These are phyloP conservation scores for Peromyscus aztecus DNA, from an alignment of 2,797 vertebrate species.

Conservation along the genomic window DNA sequence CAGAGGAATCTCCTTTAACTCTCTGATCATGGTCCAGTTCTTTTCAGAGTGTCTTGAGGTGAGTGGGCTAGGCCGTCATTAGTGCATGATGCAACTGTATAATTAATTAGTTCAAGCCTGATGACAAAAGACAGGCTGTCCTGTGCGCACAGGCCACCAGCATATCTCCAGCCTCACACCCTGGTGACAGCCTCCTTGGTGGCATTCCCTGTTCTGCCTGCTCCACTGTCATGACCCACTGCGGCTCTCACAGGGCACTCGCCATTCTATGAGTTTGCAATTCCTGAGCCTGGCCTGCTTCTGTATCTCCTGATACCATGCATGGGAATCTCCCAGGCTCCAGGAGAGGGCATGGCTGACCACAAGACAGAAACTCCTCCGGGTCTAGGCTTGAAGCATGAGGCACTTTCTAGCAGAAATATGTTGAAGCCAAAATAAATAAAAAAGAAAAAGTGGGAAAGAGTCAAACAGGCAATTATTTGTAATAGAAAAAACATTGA, in stretches of 20 bases:
- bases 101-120: neutral
- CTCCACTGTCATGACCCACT: accelerated
- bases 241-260: accelerated
- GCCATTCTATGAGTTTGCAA: accelerated
- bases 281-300: neutral
- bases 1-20: neutral
- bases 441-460: slow-evolving; percentile 88
- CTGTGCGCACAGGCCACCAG: accelerated
- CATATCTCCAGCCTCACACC: accelerated
- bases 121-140: neutral
- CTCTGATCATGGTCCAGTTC: neutral
- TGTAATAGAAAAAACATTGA: slow-evolving; percentile 91
- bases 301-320: accelerated
- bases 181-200: accelerated
- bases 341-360: neutral
- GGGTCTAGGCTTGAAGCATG: slow-evolving; percentile 61
- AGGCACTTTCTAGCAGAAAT: slow-evolving; percentile 82
- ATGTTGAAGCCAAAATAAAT: slow-evolving; percentile 88
- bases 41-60: neutral
- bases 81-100: neutral
- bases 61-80: neutral
- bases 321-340: neutral
- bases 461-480: slow-evolving; percentile 90
- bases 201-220: accelerated
- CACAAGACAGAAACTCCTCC: slow-evolving; percentile 6